A percentile compares a stretch with the other conserved stretches of the same genome.
Conservation (phyloP, 1,140 invertebrate genomes). For the Oppia nitens region DNA sequence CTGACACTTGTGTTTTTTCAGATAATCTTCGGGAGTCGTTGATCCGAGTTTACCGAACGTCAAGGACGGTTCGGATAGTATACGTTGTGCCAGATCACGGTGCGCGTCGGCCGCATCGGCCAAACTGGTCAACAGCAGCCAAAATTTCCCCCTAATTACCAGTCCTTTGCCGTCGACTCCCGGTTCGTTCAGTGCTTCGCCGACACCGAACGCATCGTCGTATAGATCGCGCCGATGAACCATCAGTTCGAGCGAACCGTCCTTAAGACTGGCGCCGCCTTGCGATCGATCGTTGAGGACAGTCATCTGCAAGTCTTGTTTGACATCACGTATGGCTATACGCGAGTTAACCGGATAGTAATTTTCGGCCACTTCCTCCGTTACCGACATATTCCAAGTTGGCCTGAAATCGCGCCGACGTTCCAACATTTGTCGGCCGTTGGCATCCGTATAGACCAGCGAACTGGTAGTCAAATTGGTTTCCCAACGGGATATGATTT, state of each 20-base stretch:
- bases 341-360: conserved; percentile 82
- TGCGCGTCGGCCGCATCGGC: conserved; percentile 28
- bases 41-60: no score
- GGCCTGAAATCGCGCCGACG: conserved; percentile 51
- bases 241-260: conserved; percentile 20
- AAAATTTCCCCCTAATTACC: conserved; percentile 55
- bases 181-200: conserved; percentile 73
- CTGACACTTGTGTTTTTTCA: conserved; percentile 23
- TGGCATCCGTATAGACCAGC: conserved; percentile 39
- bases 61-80: conserved; percentile 31
- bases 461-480: conserved; percentile 26
- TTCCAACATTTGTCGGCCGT: conserved; percentile 40
- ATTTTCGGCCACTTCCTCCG: conserved; percentile 60
- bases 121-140: conserved; percentile 21
- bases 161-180: conserved; percentile 48
- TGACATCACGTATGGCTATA: conserved; percentile 32
- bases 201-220: conserved; percentile 83
- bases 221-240: conserved; percentile 62
- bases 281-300: conserved; percentile 64
- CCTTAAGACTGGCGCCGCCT: conserved; percentile 54
- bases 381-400: conserved; percentile 45
- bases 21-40: conserved; percentile 2
- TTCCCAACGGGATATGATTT: conserved; percentile 33
- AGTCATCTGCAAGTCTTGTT: conserved; percentile 26
- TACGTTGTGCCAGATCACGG: conserved; percentile 29